Base-by-base conservation (phyloP, 2,797 vertebrate species). In the Podarcis siculus region DNA sequence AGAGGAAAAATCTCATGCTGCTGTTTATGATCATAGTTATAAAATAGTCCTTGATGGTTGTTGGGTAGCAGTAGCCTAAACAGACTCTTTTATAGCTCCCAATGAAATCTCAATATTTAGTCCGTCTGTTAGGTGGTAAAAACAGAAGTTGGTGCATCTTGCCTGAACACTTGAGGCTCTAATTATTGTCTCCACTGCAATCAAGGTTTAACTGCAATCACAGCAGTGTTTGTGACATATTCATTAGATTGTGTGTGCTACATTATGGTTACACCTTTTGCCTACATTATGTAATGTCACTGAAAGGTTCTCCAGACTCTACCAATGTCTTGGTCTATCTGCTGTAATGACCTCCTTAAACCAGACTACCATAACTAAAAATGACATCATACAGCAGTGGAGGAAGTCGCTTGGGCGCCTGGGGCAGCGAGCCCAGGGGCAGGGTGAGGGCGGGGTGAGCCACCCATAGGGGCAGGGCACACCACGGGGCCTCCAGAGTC, bases 1-100 rank as follows among this genome's bases (percentile, higher is more conserved):
- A 90, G 79, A 78, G 61, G 27, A 35, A 86, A 61, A 89, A 91
- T 93, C 90, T 93, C 94, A 89, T 92, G 90, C 84, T 92, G 72
- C 77, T 88, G 79, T 89, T 92, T 91, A 55, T 85, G 90, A 77
- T 79, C 87, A 79, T 80, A 87, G 55, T 78, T 73, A 89, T 90
- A 93, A 92, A 95, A 64, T 67, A 83, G 80, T 39, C 85, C 87
- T 58, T 90, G 90, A 93, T 88, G 90, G 64, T 90, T 91, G 79
- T 90, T 93, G 66, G 81, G 91, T 42, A 86, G 27, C 7, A 93
- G 25, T n/a, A 83, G 80, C 76, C 77, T 69, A 81, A 92, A 86
- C 58, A 73, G 19, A 64, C 32, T 89, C 58, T 88, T 92, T 92
- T 86, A 90, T 92, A 81, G 10, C 37, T 25, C 37, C 27, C 55